Conservation (phyloP, 2,113 vertebrate species). For the Meles meles region DNA sequence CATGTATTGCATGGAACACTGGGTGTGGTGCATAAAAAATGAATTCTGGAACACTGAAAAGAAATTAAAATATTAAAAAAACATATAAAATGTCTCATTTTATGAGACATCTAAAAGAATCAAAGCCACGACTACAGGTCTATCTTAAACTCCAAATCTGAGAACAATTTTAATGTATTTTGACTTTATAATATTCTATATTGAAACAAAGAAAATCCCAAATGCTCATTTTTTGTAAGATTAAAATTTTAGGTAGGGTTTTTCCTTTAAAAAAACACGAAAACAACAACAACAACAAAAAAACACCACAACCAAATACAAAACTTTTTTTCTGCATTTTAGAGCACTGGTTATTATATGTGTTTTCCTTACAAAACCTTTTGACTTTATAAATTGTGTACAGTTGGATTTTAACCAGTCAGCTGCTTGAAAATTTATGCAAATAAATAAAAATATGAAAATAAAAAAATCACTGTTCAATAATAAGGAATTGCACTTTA, state of each 20-base stretch:
- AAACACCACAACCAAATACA: conserved; percentile 43
- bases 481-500: neutral
- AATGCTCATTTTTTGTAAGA: conserved; percentile 87
- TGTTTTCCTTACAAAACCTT: conserved; percentile 79
- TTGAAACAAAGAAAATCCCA: conserved; percentile 83
- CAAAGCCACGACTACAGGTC: conserved; percentile 82
- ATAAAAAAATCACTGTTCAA: conserved; percentile 33
- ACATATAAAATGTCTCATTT: conserved; percentile 88
- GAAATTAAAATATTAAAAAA: neutral
- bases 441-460: conserved; percentile 84
- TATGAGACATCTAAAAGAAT: conserved; percentile 85
- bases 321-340: conserved; percentile 71
- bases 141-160: conserved; percentile 80
- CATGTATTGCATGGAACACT: no score
- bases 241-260: conserved; percentile 80
- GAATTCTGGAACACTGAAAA: no score
- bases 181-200: conserved; percentile 86
- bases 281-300: neutral
- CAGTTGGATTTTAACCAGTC: conserved; percentile 79
- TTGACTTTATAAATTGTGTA: conserved; percentile 73
- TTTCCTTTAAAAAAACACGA: conserved; percentile 53
- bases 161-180: conserved; percentile 84
- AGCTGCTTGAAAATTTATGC: conserved; percentile 83
- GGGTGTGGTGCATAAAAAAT: no score
- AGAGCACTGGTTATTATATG: conserved; percentile 70